Percentiles rank a stretch among this genome's conserved stretches.
phyloP scores from a whole-genome alignment of 2,797 vertebrate species.

The Antrozous pallidus region DNA sequence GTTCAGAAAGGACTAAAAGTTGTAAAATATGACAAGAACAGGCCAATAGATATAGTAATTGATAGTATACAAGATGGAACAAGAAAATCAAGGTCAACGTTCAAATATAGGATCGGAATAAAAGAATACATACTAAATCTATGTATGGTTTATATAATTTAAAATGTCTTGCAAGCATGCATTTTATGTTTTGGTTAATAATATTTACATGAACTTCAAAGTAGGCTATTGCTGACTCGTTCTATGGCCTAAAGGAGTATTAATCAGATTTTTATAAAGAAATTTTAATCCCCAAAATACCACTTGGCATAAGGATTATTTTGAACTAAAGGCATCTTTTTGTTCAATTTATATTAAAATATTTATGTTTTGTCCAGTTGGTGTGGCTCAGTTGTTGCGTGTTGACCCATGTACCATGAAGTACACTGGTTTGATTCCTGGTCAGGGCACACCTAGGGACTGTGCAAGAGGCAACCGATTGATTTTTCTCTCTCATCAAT shows the following conservation, averaged over 20 bases:
- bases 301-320: neutral
- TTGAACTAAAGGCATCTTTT: neutral
- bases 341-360: neutral
- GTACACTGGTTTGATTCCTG: too few species aligned
- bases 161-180: neutral
- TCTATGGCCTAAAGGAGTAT: neutral
- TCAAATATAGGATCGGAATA: neutral
- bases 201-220: neutral
- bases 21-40: neutral
- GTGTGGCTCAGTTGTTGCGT: too few species aligned
- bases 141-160: neutral
- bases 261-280: neutral
- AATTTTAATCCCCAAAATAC: neutral
- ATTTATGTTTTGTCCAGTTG: neutral
- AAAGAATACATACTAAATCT: neutral
- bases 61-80: neutral
- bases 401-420: too few species aligned
- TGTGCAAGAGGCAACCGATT: too few species aligned
- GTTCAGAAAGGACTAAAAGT: neutral
- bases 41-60: neutral
- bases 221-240: neutral
- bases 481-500: too few species aligned
- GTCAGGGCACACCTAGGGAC: too few species aligned
- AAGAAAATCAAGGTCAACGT: neutral
- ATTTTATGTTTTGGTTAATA: neutral